A percentile compares a stretch with the other conserved stretches of the same genome.
phyloP scores from a whole-genome alignment of 2,797 vertebrate genomes.

The Propithecus deckenii region DNA sequence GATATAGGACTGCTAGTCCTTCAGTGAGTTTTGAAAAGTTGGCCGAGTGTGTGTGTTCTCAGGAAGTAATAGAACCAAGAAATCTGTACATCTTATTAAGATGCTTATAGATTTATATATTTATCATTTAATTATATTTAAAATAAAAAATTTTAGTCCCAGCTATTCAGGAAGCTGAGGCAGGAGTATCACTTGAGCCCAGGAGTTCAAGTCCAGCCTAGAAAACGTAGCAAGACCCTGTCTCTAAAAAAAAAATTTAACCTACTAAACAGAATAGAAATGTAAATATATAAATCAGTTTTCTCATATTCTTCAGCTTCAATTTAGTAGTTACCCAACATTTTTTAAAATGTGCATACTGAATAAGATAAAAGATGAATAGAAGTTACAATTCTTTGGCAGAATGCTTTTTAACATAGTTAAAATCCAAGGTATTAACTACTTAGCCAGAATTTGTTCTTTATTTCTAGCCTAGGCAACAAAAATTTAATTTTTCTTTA shows the following conservation, averaged over 20 bases:
- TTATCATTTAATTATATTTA: constrained; percentile 8
- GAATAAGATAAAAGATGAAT: constrained; percentile 4
- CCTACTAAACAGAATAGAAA: background rate
- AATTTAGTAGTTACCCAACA: constrained; percentile 5
- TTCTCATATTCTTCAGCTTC: constrained; percentile 34
- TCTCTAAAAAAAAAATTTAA: background rate
- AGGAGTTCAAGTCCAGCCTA: background rate
- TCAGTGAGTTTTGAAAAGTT: constrained; percentile 38
- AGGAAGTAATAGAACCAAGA: constrained; percentile 51
- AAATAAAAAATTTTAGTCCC: background rate
- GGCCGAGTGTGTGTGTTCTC: background rate
- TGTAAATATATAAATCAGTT: background rate
- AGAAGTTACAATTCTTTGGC: constrained; percentile 6
- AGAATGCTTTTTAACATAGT: constrained; percentile 34
- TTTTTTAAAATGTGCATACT: constrained; percentile 19
- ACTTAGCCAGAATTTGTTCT: constrained; percentile 32
- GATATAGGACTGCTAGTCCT: background rate
- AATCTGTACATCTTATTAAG: constrained; percentile 33
- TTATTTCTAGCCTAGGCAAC: constrained; percentile 19
- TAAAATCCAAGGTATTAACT: background rate
- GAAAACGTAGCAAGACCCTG: background rate
- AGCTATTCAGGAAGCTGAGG: background rate
- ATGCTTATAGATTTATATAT: background rate
- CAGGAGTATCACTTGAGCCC: background rate
- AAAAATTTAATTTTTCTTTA: constrained; percentile 19